Evolutionary conservation across 2,888 invertebrate species (phyloP).

Genomic region (Eumerus sabulonum): DNA sequence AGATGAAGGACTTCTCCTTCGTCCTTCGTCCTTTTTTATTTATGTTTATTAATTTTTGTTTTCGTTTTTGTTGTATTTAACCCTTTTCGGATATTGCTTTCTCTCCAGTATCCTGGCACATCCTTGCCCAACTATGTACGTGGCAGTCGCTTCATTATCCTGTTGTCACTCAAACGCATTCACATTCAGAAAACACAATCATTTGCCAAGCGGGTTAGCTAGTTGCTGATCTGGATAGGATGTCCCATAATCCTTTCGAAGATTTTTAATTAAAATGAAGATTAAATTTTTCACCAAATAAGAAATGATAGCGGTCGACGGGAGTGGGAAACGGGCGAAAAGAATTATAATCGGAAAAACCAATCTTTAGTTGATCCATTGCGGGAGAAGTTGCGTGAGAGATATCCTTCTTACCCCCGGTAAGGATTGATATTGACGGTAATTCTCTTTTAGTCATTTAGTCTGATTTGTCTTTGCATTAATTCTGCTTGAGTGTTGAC

Average conservation of each 20-base stretch:
- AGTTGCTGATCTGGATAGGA: conserved; percentile 64
- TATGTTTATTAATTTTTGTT: conserved; percentile 24
- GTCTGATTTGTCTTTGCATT: conserved; percentile 13
- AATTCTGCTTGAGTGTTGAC: conserved; percentile 27
- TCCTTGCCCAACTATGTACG: conserved; percentile 30
- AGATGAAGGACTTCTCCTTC: neutral
- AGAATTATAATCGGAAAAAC: conserved; percentile 58
- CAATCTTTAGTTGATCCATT: conserved; percentile 64
- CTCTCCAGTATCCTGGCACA: conserved; percentile 48
- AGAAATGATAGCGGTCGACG: conserved; percentile 1
- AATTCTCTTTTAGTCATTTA: conserved; percentile 27
- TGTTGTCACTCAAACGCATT: conserved; percentile 68
- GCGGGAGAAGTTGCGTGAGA: conserved; percentile 55
- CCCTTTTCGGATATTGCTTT: conserved; percentile 69
- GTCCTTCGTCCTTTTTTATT: conserved; percentile 38
- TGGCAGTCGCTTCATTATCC: conserved; percentile 36
- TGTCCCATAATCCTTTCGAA: conserved; percentile 64
- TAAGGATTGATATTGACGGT: conserved; percentile 10
- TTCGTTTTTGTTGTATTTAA: conserved; percentile 59
- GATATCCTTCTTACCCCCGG: conserved; percentile 40
- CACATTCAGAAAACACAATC: conserved; percentile 57
- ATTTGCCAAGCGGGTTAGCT: conserved; percentile 61
- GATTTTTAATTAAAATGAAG: conserved; percentile 68
- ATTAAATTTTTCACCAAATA: conserved; percentile 67
- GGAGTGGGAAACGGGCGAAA: neutral